These are phyloP conservation scores for Branchipolynoe longqiensis DNA, from an alignment of 2,888 invertebrate species.

Conservation along the genomic window DNA sequence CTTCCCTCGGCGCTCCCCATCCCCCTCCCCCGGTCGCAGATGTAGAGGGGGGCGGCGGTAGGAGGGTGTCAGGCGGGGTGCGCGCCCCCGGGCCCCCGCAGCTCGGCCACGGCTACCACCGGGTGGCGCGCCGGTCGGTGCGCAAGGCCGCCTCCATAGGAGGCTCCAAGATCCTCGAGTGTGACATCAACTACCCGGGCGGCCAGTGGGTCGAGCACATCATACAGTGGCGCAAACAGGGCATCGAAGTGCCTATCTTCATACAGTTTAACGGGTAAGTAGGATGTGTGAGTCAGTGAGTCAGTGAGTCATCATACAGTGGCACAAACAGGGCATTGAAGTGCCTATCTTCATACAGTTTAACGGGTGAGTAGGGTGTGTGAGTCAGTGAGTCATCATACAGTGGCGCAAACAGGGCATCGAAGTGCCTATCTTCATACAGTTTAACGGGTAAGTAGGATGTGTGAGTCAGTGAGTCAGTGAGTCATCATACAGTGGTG, in stretches of 20 bases:
- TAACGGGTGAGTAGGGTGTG: too few relatives aligned
- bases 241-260: constrained; percentile 97
- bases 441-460: constrained; percentile 99
- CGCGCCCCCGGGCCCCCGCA: neutral
- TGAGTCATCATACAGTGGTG: too few relatives aligned
- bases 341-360: constrained; percentile 99
- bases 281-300: too few relatives aligned
- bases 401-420: constrained; percentile 99
- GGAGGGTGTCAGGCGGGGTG: too few relatives aligned
- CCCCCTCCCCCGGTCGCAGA: neutral
- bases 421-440: constrained; percentile 98
- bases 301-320: constrained; percentile 98
- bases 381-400: too few relatives aligned
- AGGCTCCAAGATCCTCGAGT: constrained; percentile 98
- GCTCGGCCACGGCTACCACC: constrained; percentile 53
- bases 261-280: constrained; percentile 99
- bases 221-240: constrained; percentile 99
- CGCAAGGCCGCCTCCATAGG: constrained; percentile 96
- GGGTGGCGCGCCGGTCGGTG: constrained; percentile 64
- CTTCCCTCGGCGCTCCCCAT: too few relatives aligned
- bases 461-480: too few relatives aligned
- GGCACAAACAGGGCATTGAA: constrained; percentile 99
- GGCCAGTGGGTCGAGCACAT: constrained; percentile 98
- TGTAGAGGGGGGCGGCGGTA: constrained; percentile 46
- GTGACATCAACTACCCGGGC: constrained; percentile 97